Evolutionary conservation across 2,113 vertebrate species (phyloP), one percentile per base, ranked within the genome.

Genomic region (Hemicordylus capensis): DNA sequence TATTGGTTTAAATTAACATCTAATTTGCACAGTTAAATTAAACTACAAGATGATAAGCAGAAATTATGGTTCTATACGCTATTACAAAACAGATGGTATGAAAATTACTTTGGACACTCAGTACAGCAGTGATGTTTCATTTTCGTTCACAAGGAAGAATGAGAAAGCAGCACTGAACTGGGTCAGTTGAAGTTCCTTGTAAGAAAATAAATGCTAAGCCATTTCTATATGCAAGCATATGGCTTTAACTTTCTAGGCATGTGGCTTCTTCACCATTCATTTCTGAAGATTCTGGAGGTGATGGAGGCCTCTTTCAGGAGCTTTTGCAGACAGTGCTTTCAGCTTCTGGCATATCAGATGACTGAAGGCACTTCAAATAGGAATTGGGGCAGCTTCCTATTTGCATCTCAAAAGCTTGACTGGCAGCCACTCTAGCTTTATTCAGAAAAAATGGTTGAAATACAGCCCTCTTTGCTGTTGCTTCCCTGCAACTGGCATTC

Each of bases 41-140:
- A 78, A 28, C 67, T 70, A 46, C 75, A 72, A 59, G 58, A 37
- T 58, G 22, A 72, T 46, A 42, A 46, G 5, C 42, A 70, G 51
- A 78, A 85, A 78, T 85, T 12, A 85, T 46, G 39, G 14, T 42
- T 22, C 42, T 28, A 39, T 61, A 78, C 19, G 22, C n/a, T 34
- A n/a, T 56, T 44, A 79, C n/a, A 59, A 85, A 85, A 77, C 75
- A 85, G 75, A 85, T 78, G 63, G 83, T 51, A 78, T 69, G 63
- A 46, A 78, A 78, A 78, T 72, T 85, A 78, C 64, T 85, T 46
- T 42, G 66, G 64, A 48, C 58, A 15, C 59, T 85, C 66, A 78
- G 64, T 48, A 61, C 64, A 70, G 61, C 54, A 78, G 51, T 70
- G 59, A 58, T 15, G 28, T 70, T 70, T 48, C 28, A 46, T 28